A percentile compares a stretch with the other conserved stretches of the same genome.
phyloP scores from a whole-genome alignment of 2,888 invertebrate species.

The Folsomia manolachei region DNA sequence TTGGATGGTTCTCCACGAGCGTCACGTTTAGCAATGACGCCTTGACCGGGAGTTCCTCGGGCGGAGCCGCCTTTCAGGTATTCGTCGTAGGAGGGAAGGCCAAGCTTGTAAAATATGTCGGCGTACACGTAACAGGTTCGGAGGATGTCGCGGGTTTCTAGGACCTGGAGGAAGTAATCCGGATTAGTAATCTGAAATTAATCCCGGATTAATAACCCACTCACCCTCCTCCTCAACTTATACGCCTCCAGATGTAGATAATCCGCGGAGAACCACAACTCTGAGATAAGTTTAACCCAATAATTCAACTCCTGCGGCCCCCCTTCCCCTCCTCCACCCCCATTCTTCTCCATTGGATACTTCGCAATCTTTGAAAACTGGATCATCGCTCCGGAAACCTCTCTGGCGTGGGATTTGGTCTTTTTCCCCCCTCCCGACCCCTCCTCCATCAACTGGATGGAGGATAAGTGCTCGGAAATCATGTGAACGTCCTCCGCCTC shows the following conservation, averaged over 20 bases:
- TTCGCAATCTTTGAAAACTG: not conserved
- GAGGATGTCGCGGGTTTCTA: slow-evolving; percentile 39
- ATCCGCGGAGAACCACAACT: slow-evolving; percentile 30
- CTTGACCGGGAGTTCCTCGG: not conserved
- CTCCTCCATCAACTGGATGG: slow-evolving; percentile 10
- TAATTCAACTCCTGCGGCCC: not conserved
- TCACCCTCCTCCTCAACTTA: no score
- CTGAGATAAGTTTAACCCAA: not conserved
- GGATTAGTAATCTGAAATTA: no score
- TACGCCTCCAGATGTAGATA: slow-evolving; percentile 34
- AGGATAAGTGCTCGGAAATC: slow-evolving; percentile 13
- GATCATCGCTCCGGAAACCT: slow-evolving; percentile 8
- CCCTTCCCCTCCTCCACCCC: not conserved
- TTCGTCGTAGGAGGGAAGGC: slow-evolving; percentile 35
- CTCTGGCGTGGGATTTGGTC: slow-evolving; percentile 15
- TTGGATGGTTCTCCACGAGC: not conserved
- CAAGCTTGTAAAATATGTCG: slow-evolving; percentile 40
- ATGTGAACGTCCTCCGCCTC: slow-evolving; percentile 28
- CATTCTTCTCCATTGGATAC: not conserved
- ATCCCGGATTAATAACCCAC: no score
- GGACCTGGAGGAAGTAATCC: no score
- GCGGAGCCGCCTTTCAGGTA: no score
- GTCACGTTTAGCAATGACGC: not conserved
- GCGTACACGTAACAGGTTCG: slow-evolving; percentile 40
- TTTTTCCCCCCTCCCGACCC: not conserved